These are phyloP conservation scores for Alcedo quadribrachys DNA, from an alignment of 2,797 vertebrate genomes.

Conservation along the genomic window DNA sequence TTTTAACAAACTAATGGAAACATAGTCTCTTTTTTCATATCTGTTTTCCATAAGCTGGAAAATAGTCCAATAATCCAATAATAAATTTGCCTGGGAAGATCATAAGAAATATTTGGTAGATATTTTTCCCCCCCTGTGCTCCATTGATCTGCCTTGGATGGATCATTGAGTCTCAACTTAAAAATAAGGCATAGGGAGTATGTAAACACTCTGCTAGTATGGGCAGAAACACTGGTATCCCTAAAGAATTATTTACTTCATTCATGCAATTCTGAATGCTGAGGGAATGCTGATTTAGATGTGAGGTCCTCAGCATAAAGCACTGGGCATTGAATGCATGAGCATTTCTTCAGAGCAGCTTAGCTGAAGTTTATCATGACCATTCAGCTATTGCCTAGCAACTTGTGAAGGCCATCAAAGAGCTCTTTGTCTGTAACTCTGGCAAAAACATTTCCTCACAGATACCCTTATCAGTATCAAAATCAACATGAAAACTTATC, in stretches of 20 bases:
- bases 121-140: background rate
- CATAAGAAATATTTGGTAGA: background rate
- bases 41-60: background rate
- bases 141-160: background rate
- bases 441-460: conserved; percentile 79
- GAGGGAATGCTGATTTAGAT: conserved; percentile 80
- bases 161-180: background rate
- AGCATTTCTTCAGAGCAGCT: conserved; percentile 84
- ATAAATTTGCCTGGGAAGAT: background rate
- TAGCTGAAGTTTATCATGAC: conserved; percentile 86
- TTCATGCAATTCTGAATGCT: conserved; percentile 70
- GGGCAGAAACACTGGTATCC: background rate
- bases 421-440: conserved; percentile 82
- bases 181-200: background rate
- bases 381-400: conserved; percentile 89
- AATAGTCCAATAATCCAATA: background rate
- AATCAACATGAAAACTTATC: conserved; percentile 67
- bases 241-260: conserved; percentile 52
- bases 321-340: conserved; percentile 79
- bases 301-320: conserved; percentile 71
- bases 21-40: background rate
- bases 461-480: conserved; percentile 80
- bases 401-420: conserved; percentile 84
- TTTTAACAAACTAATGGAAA: background rate
- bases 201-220: conserved; percentile 12